Evolutionary conservation across 2,888 invertebrate genomes (phyloP).

Genomic region (Trissoscelio sp.): DNA sequence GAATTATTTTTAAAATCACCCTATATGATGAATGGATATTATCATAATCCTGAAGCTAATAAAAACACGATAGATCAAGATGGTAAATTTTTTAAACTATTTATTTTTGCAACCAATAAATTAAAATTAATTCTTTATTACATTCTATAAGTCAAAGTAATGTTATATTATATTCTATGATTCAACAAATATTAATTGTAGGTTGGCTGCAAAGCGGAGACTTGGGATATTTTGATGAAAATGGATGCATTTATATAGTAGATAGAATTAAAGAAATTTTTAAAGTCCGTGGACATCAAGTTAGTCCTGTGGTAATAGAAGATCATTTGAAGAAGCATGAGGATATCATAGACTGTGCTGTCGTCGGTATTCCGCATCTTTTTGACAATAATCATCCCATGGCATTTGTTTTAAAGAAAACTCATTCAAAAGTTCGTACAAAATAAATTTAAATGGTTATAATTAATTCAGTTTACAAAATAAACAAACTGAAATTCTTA

Average conservation of each 20-base stretch:
- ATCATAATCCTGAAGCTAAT: constrained; percentile 63
- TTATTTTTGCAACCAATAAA: too few species aligned
- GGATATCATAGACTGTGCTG: constrained; percentile 76
- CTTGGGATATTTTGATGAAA: constrained; percentile 75
- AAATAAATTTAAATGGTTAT: too few species aligned
- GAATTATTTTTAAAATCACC: constrained; percentile 66
- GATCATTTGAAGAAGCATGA: constrained; percentile 73
- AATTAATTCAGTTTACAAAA: not conserved
- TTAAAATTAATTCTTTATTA: too few species aligned
- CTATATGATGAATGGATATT: constrained; percentile 67
- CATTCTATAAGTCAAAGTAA: not conserved
- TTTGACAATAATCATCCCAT: constrained; percentile 77
- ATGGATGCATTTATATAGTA: constrained; percentile 73
- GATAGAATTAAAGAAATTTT: constrained; percentile 79
- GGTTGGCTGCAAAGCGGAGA: constrained; percentile 78
- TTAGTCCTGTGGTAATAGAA: constrained; percentile 79
- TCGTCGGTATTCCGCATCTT: constrained; percentile 75
- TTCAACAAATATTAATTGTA: constrained; percentile 69
- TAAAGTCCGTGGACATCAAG: constrained; percentile 77
- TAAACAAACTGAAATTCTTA: not conserved
- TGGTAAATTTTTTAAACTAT: constrained; percentile 38
- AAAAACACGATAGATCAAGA: constrained; percentile 69
- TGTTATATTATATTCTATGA: constrained; percentile 61
- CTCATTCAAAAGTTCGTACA: constrained; percentile 70
- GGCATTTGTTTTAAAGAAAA: constrained; percentile 75